Conservation (phyloP, 2,797 vertebrate species). For the Chrysocyon brachyurus region DNA sequence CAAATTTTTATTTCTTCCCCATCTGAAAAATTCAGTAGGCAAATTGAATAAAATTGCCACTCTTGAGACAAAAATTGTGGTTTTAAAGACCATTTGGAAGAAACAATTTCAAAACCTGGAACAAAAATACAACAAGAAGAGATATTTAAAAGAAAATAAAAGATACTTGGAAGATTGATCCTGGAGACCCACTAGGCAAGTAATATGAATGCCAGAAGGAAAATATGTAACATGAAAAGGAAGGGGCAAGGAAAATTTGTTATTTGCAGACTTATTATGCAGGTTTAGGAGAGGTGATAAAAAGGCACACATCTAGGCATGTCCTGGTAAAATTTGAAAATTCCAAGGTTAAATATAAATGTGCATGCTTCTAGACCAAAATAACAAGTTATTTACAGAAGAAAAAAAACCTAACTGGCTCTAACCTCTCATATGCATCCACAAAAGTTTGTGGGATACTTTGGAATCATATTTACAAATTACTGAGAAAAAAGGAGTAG, state of each 20-base stretch:
- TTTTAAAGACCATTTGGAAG: slow-evolving; percentile 11
- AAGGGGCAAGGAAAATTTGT: background rate
- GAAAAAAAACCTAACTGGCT: background rate
- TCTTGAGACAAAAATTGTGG: background rate
- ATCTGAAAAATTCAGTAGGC: background rate
- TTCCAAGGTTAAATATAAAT: background rate
- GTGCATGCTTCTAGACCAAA: background rate
- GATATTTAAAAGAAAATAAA: background rate
- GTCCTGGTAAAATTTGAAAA: background rate
- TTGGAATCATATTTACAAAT: background rate
- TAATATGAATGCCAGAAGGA: background rate
- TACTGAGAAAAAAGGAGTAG: background rate
- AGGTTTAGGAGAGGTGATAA: background rate
- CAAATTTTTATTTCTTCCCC: background rate
- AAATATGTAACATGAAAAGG: background rate
- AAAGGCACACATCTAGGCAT: background rate
- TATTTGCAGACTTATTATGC: background rate
- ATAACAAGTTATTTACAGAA: background rate
- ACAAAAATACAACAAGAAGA: background rate
- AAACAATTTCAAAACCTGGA: slow-evolving; percentile 7
- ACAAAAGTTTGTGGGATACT: background rate
- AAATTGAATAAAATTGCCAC: background rate
- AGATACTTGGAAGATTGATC: background rate
- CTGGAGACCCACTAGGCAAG: background rate
- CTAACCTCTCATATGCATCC: background rate